Base-by-base conservation (phyloP, 2,888 invertebrate genomes). In the Ophraella communa region DNA sequence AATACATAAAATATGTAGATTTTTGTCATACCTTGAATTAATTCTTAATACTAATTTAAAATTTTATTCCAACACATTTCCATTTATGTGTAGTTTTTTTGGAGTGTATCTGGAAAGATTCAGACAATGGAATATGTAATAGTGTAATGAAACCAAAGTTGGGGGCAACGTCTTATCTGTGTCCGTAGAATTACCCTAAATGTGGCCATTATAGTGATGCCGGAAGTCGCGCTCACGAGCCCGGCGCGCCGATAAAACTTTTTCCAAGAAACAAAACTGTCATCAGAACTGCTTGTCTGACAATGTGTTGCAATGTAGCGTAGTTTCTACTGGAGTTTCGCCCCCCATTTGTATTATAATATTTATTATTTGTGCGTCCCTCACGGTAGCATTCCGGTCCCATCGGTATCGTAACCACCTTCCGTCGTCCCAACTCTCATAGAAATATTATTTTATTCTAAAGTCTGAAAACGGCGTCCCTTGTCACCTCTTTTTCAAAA, bases 291-390 rank as follows among this genome's bases (percentile, higher is more conserved):
- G 76, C 77, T 77, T 77, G 80, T 78, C 77, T 79, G 80, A 81
- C 81, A 81, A 80, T 81, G 80, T 81, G 81, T 79, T 79, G 80
- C 80, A 80, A 81, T 80, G 80, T 80, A 77, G 75, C 71, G 73
- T 74, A 74, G 76, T 73, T 76, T 66, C 74, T 65, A 71, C 71
- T 72, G 65, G 66, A 73, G 72, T 73, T 73, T 72, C 74, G 71
- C 67, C 73, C 77, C n/a, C 76, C 76, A 76, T 79, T 76, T 76
- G 79, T 79, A 81, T 82, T 82, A 81, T 81, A 82, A 82, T 83
- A 83, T 83, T 83, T 82, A 83, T 83, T 82, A 82, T 82, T 81
- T 81, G 81, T 80, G 79, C 77, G 75, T 83, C 82, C 82, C 81
- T 76, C 74, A 74, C 77, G 81, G 76, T 74, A 69, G 75, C 71